A percentile compares a stretch with the other conserved stretches of the same genome.
Evolutionary conservation across 2,888 invertebrate genomes (phyloP).

Genomic region (Dascillus cervinus): DNA sequence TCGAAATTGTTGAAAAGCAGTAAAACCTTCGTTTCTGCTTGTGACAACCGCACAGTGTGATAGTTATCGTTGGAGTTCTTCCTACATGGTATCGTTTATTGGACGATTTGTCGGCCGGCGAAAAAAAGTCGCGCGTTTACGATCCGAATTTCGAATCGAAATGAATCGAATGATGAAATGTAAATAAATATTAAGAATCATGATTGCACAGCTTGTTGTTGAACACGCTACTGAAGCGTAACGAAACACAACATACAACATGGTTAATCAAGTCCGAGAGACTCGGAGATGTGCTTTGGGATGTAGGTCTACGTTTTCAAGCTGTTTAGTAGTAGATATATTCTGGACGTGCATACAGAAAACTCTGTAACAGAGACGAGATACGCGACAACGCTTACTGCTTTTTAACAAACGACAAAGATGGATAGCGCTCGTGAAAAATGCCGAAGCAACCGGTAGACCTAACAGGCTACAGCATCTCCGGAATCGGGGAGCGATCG

Average conservation of each 20-base stretch:
- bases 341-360: conserved; percentile 28
- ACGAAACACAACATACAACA: conserved; percentile 15
- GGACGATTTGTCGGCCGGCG: too few species aligned
- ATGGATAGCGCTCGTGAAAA: conserved; percentile 11
- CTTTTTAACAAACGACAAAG: conserved; percentile 14
- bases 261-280: conserved; percentile 16
- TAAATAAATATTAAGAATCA: too few species aligned
- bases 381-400: conserved; percentile 15
- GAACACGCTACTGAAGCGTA: conserved; percentile 12
- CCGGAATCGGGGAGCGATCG: conserved; percentile 7
- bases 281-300: too few species aligned
- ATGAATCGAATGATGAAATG: not conserved
- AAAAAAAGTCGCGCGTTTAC: not conserved
- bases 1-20: too few species aligned
- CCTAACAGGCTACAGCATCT: conserved; percentile 1
- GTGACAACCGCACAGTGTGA: too few species aligned
- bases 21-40: too few species aligned
- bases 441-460: conserved; percentile 17
- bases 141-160: not conserved
- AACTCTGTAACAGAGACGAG: conserved; percentile 29
- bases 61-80: too few species aligned
- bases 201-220: too few species aligned
- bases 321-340: conserved; percentile 31
- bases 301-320: conserved; percentile 31
- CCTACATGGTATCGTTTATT: too few species aligned